Conservation (phyloP, 2,888 invertebrate species). For the Lymantria dispar region DNA sequence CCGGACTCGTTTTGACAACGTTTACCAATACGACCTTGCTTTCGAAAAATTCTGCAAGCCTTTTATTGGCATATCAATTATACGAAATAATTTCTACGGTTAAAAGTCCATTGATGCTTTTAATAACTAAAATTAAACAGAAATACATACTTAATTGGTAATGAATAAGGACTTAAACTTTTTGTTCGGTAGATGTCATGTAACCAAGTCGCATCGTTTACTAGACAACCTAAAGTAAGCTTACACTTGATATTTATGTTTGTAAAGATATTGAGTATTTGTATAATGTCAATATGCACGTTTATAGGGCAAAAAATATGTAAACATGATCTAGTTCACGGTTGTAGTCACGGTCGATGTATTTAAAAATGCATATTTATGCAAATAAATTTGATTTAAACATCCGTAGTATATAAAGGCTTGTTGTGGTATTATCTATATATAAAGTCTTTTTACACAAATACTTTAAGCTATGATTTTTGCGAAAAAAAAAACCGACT, state of each 20-base stretch:
- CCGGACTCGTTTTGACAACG: constrained; percentile 34
- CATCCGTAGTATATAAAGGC: too few relatives aligned
- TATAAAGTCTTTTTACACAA: too few relatives aligned
- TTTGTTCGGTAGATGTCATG: neutral
- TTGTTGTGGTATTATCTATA: too few relatives aligned
- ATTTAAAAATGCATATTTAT: neutral
- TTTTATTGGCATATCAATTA: neutral
- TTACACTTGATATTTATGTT: neutral
- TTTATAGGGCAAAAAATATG: neutral
- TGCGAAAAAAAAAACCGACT: too few relatives aligned
- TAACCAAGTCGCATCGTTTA: neutral
- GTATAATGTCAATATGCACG: neutral
- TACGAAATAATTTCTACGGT: too few relatives aligned
- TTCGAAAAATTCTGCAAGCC: constrained; percentile 43
- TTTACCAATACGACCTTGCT: constrained; percentile 53
- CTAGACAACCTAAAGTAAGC: neutral
- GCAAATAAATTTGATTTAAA: too few relatives aligned
- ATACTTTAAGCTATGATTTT: too few relatives aligned
- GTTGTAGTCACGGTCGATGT: neutral
- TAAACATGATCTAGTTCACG: neutral
- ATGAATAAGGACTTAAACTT: neutral
- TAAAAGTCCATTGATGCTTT: constrained; percentile 3
- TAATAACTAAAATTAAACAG: neutral
- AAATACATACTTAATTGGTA: neutral
- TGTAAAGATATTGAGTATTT: neutral